Evolutionary conservation across 2,797 vertebrate genomes (phyloP).

Genomic region (Ctenochaetus hawaiiensis): DNA sequence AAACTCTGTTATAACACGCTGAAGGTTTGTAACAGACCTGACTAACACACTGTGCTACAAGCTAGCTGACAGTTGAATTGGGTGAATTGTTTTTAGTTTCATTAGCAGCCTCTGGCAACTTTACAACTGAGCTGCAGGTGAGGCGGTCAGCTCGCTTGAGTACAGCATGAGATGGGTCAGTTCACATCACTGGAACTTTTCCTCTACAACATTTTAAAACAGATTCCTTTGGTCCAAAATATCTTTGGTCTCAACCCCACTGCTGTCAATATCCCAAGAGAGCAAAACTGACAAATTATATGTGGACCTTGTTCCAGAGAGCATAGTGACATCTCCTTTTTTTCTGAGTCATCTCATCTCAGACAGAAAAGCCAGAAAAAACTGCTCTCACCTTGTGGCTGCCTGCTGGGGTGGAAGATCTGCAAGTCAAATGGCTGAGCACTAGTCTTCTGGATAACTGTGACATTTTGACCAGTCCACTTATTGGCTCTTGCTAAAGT

Average conservation of each 20-base stretch:
- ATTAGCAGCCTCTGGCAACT: too few relatives aligned
- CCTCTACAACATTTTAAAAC: too few relatives aligned
- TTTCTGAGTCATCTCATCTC: slow-evolving; percentile 1
- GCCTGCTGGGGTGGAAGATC: slow-evolving; percentile 97
- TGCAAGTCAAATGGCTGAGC: slow-evolving; percentile 98
- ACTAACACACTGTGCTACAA: too few relatives aligned
- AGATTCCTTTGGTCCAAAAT: too few relatives aligned
- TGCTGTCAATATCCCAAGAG: background rate
- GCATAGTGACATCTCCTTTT: background rate
- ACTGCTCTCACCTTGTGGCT: slow-evolving; percentile 90
- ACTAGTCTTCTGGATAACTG: slow-evolving; percentile 99
- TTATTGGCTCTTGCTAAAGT: slow-evolving; percentile 97
- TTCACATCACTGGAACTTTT: too few relatives aligned
- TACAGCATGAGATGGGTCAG: too few relatives aligned
- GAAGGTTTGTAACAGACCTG: too few relatives aligned
- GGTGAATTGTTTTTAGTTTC: too few relatives aligned
- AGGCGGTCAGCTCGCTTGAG: too few relatives aligned
- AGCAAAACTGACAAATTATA: background rate
- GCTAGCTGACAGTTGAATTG: too few relatives aligned
- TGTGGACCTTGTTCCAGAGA: background rate
- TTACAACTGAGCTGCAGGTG: too few relatives aligned
- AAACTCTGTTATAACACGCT: too few relatives aligned
- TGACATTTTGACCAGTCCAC: slow-evolving; percentile 97
- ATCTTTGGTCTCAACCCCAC: background rate
- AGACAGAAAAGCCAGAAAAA: slow-evolving; percentile 1